Conservation (phyloP, 2,888 invertebrate genomes). For the Coelogynopora nodosa region DNA sequence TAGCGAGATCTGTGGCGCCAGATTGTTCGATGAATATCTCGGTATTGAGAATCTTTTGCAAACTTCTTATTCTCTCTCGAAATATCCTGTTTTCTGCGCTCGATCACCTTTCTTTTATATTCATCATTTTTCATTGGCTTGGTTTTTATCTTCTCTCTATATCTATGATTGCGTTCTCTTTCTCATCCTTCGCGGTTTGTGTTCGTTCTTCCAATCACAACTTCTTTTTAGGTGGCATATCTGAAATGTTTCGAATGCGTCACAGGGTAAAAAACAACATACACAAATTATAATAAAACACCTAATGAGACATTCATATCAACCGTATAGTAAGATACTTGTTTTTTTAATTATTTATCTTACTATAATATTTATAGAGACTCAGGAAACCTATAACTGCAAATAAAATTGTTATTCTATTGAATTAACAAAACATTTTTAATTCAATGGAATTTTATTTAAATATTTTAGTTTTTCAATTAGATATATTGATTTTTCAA, state of each 20-base stretch:
- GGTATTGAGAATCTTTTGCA: not conserved
- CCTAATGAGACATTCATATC: not conserved
- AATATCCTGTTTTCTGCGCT: not conserved
- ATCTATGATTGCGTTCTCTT: not conserved
- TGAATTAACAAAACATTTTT: not conserved
- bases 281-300: no score
- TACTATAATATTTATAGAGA: not conserved
- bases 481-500: not conserved
- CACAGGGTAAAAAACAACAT: not conserved
- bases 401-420: not conserved
- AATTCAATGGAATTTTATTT: not conserved
- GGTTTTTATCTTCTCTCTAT: not conserved
- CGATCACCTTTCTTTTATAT: not conserved
- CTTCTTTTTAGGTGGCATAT: not conserved
- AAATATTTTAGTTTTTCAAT: no score
- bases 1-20: not conserved
- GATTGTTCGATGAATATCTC: not conserved
- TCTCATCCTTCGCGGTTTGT: not conserved
- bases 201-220: not conserved
- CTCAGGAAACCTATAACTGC: not conserved
- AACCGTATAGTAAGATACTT: not conserved
- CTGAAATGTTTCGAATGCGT: not conserved
- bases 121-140: not conserved
- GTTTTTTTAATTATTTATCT: not conserved
- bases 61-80: not conserved